phyloP scores from a whole-genome alignment of 2,113 vertebrate genomes.

The Narcine bancroftii region DNA sequence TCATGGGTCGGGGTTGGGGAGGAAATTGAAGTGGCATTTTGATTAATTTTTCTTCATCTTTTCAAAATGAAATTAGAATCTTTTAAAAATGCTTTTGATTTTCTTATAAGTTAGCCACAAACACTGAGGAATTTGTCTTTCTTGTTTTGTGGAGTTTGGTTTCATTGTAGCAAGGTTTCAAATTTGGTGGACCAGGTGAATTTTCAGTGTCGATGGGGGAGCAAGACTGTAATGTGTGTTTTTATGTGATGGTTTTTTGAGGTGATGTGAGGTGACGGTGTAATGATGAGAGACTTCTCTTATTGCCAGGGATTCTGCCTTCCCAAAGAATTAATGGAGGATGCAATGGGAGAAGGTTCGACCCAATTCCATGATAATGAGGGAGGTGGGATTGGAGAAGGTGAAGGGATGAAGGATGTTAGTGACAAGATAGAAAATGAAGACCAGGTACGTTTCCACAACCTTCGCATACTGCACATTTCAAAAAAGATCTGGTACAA shows the following conservation, averaged over 20 bases:
- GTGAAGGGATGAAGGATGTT: slow-evolving; percentile 85
- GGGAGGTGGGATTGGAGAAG: slow-evolving; percentile 87
- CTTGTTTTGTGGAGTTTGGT: neutral
- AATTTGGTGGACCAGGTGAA: neutral
- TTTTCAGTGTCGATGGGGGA: neutral
- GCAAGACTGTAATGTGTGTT: neutral
- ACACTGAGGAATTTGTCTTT: neutral
- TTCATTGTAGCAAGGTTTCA: neutral
- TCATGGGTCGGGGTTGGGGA: neutral
- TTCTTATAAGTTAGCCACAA: neutral
- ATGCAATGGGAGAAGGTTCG: slow-evolving; percentile 74
- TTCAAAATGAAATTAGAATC: neutral
- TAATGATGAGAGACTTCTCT: neutral
- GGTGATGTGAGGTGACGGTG: neutral
- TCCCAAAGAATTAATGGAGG: slow-evolving; percentile 79
- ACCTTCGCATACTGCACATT: neutral
- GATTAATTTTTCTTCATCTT: neutral
- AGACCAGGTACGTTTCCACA: slow-evolving; percentile 69
- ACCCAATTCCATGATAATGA: slow-evolving; percentile 87
- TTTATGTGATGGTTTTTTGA: neutral
- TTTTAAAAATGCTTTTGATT: neutral
- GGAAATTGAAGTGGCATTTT: neutral
- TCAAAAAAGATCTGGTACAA: neutral
- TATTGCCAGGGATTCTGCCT: slow-evolving; percentile 81
- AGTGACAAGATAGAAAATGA: slow-evolving; percentile 93